Percentiles rank a stretch among this genome's conserved stretches.
Conservation (phyloP, 2,113 vertebrate genomes). For the Nerophis ophidion region DNA sequence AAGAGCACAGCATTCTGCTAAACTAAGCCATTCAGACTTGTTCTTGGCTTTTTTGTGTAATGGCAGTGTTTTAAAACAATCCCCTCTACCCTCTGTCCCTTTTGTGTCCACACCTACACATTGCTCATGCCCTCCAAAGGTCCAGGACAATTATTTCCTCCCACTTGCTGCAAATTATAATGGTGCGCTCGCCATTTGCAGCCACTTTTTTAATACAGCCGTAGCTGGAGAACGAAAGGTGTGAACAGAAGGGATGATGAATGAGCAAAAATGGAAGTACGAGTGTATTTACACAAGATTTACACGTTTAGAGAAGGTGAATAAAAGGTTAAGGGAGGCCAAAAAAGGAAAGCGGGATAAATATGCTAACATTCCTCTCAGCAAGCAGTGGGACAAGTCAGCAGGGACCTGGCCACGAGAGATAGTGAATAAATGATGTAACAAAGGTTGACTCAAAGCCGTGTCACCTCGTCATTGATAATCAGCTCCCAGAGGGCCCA, state of each 20-base stretch:
- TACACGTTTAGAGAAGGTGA: slow-evolving; percentile 22
- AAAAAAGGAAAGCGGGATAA: slow-evolving; percentile 10
- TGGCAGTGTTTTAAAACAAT: slow-evolving; percentile 64
- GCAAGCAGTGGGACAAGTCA: slow-evolving; percentile 25
- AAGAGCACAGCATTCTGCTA: slow-evolving; percentile 24
- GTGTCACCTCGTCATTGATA: slow-evolving; percentile 75
- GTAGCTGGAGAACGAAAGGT: slow-evolving; percentile 17
- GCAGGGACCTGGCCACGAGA: slow-evolving; percentile 51
- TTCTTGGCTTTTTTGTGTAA: slow-evolving; percentile 44
- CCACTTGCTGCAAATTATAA: slow-evolving; percentile 20
- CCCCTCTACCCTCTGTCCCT: slow-evolving; percentile 18
- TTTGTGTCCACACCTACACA: slow-evolving; percentile 19
- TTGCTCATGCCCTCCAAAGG: slow-evolving; percentile 34
- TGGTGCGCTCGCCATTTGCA: slow-evolving; percentile 21
- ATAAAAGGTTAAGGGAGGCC: slow-evolving; percentile 30
- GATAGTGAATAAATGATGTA: slow-evolving; percentile 72
- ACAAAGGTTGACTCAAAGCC: slow-evolving; percentile 70
- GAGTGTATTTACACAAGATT: too few relatives aligned
- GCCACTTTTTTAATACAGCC: slow-evolving; percentile 17
- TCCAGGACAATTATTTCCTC: slow-evolving; percentile 53
- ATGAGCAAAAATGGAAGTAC: slow-evolving; percentile 17
- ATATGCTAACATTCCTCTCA: slow-evolving; percentile 30
- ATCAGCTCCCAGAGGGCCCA: slow-evolving; percentile 51
- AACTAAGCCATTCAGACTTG: too few relatives aligned
- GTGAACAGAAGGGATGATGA: slow-evolving; percentile 18